Conservation (phyloP, 2,888 invertebrate genomes). For the Scaptomyza cyrtandrae region DNA sequence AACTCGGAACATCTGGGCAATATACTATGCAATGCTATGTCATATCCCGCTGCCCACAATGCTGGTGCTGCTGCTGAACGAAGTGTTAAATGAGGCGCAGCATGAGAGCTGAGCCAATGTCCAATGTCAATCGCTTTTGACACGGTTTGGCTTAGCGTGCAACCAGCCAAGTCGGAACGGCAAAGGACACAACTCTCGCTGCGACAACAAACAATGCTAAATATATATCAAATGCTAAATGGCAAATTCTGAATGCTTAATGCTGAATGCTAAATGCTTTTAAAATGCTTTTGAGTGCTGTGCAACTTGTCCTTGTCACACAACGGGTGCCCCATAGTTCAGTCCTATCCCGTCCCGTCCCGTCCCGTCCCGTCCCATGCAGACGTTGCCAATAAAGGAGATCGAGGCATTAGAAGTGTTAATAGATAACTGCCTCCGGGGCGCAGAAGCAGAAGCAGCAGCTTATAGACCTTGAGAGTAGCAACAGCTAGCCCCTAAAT, state of each 20-base stretch:
- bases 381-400: slow-evolving; percentile 63
- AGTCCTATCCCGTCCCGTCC: too few species aligned
- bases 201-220: slow-evolving; percentile 12
- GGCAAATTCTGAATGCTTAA: slow-evolving; percentile 10
- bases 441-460: slow-evolving; percentile 24
- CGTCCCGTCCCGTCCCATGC: not conserved
- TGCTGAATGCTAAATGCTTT: slow-evolving; percentile 49
- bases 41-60: slow-evolving; percentile 50
- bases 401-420: slow-evolving; percentile 69
- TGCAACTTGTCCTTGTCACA: slow-evolving; percentile 36
- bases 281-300: slow-evolving; percentile 58
- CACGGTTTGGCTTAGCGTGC: slow-evolving; percentile 68
- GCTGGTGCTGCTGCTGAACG: slow-evolving; percentile 55
- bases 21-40: slow-evolving; percentile 33
- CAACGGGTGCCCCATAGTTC: slow-evolving; percentile 33
- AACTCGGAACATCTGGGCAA: slow-evolving; percentile 26
- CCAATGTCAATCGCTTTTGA: slow-evolving; percentile 60
- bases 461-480: slow-evolving; percentile 34
- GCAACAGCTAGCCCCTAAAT: not conserved
- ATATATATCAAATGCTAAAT: slow-evolving; percentile 37
- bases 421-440: slow-evolving; percentile 71
- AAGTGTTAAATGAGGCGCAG: slow-evolving; percentile 80
- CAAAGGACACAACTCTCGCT: slow-evolving; percentile 14
- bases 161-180: slow-evolving; percentile 40
- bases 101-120: slow-evolving; percentile 35